Evolutionary conservation across 1,140 invertebrate genomes (phyloP), one percentile per base, ranked within the genome.

Genomic region (Hyles euphorbiae): DNA sequence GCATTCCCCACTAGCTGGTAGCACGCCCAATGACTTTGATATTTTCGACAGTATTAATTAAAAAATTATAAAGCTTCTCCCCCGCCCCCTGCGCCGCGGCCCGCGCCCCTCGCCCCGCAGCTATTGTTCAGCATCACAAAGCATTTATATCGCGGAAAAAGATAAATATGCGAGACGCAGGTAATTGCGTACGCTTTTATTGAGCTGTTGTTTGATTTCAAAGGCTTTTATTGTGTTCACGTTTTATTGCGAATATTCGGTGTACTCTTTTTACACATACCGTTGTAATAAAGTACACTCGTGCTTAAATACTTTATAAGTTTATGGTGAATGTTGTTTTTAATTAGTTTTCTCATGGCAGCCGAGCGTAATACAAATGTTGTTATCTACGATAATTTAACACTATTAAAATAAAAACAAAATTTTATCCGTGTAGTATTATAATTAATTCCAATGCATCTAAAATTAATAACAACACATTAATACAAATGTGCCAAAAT

Each of bases 1-100:
- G 67, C 79, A 81, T 76, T 81, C 70, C 66, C 74, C 70, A 81
- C 77, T 85, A 87, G 73, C 74, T 68, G 68, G 68, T 67, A 67
- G 71, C 67, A 65, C 68, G 66, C 53, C 56, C 75, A 70, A 75
- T 84, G 84, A 87, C 84, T 87, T 86, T 85, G 83, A 87, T 84
- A 83, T 85, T 85, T 85, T 84, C 76, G 74, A 71, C 68, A 66
- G 76, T 57, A 86, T 86, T 88, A 86, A 88, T 86, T 88, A 85
- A 88, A 87, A 87, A 88, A 88, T 83, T 83, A 86, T 83, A 81
- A 79, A 82, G 81, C 83, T 79, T 79, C 78, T 68, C 68, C 34
- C 36, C 32, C 43, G 40, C 46, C 10, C 54, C 45, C 45, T 47
- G 44, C 33, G 3, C n/a, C 46, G n/a, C 46, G 2, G 22, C 22